Evolutionary conservation across 2,113 vertebrate species (phyloP).

Genomic region (Petromus typicus): DNA sequence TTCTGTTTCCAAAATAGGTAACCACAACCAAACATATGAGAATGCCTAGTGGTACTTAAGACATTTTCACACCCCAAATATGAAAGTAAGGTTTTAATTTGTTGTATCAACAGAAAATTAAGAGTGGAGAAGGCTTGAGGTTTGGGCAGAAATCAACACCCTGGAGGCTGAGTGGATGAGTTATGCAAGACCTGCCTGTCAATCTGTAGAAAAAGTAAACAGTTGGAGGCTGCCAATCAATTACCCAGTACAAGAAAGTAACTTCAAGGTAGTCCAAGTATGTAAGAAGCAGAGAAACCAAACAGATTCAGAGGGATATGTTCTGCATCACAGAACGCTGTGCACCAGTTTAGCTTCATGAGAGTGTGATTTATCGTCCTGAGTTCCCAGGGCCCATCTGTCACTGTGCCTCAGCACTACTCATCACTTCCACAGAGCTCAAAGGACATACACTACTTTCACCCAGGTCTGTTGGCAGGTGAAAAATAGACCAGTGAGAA

Average conservation of each 20-base stretch:
- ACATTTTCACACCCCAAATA: constrained; percentile 49
- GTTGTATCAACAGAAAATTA: constrained; percentile 48
- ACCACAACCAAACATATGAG: constrained; percentile 59
- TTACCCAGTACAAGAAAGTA: constrained; percentile 13
- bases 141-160: constrained; percentile 53
- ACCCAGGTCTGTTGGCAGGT: constrained; percentile 20
- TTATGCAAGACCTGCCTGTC: constrained; percentile 63
- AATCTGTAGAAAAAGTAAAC: constrained; percentile 62
- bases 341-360: not conserved
- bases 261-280: constrained; percentile 42
- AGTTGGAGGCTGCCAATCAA: constrained; percentile 67
- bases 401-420: constrained; percentile 37
- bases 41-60: not conserved
- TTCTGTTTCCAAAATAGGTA: constrained; percentile 61
- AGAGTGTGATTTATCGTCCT: constrained; percentile 8
- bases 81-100: not conserved
- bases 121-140: not conserved
- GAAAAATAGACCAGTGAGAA: constrained; percentile 6
- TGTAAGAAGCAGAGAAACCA: constrained; percentile 60
- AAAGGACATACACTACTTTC: not conserved
- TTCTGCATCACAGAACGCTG: constrained; percentile 41
- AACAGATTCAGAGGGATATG: constrained; percentile 29
- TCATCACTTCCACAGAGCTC: constrained; percentile 25
- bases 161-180: not conserved
- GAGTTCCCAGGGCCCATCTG: constrained; percentile 38